Conservation (phyloP, 2,888 invertebrate genomes). For the Rhingia rostrata region DNA sequence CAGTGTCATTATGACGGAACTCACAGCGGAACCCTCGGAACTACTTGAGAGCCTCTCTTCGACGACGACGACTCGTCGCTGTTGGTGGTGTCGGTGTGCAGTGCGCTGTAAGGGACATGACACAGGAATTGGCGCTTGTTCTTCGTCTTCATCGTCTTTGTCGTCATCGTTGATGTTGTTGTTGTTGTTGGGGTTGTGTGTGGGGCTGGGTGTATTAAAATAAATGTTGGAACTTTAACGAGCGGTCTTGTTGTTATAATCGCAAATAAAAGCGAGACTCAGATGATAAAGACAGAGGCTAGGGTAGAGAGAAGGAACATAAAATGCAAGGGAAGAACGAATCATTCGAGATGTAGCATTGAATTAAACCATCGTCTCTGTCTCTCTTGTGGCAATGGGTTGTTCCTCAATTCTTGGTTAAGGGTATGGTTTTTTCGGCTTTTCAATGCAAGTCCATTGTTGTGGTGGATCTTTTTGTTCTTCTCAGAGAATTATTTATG, state of each 20-base stretch:
- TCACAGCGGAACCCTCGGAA: conserved; percentile 55
- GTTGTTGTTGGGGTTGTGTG: background rate
- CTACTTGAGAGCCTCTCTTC: conserved; percentile 45
- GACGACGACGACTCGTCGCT: background rate
- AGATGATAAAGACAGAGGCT: conserved; percentile 11
- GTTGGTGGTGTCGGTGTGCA: conserved; percentile 12
- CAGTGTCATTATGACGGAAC: conserved; percentile 67
- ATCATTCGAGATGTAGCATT: conserved; percentile 41
- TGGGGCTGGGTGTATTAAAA: conserved; percentile 59
- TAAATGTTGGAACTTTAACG: conserved; percentile 73
- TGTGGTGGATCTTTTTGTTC: conserved; percentile 29
- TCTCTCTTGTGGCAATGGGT: conserved; percentile 33
- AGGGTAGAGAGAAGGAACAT: background rate
- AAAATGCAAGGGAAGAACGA: conserved; percentile 38
- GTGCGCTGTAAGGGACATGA: conserved; percentile 8
- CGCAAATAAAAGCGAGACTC: conserved; percentile 52
- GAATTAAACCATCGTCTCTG: conserved; percentile 49
- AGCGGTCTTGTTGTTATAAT: conserved; percentile 72
- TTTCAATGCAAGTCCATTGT: conserved; percentile 35
- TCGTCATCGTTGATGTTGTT: conserved; percentile 9
- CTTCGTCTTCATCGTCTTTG: conserved; percentile 34
- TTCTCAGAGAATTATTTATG: conserved; percentile 41
- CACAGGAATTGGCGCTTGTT: conserved; percentile 66
- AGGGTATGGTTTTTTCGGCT: conserved; percentile 9
- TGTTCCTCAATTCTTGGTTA: conserved; percentile 49